Evolutionary conservation across 2,113 vertebrate species (phyloP).

Genomic region (Seriola rivoliana): DNA sequence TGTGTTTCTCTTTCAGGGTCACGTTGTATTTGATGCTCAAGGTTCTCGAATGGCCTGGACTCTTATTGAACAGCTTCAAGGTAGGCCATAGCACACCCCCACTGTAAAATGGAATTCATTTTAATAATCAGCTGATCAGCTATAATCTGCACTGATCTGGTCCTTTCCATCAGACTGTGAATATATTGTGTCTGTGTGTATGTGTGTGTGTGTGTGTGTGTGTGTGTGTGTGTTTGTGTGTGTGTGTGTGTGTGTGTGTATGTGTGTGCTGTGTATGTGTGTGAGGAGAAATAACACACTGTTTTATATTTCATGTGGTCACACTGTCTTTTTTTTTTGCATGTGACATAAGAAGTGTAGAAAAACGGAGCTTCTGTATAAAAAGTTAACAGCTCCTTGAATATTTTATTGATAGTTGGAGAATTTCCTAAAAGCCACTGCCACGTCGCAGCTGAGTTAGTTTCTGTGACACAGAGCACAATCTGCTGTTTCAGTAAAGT

Average conservation of each 20-base stretch:
- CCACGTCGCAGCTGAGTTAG: not conserved
- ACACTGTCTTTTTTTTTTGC: not conserved
- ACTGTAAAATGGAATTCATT: not conserved
- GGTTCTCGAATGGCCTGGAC: slow-evolving; percentile 97
- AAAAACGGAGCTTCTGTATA: not conserved
- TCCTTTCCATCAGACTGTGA: not conserved
- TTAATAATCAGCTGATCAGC: not conserved
- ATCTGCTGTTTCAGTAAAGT: not conserved
- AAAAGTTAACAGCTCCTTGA: slow-evolving; percentile 37
- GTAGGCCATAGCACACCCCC: slow-evolving; percentile 65
- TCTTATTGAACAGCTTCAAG: slow-evolving; percentile 94
- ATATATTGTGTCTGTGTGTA: not conserved
- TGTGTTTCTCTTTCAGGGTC: slow-evolving; percentile 84
- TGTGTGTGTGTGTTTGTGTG: too few species aligned
- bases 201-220: too few species aligned
- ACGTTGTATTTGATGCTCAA: slow-evolving; percentile 94
- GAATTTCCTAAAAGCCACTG: not conserved
- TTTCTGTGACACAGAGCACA: not conserved
- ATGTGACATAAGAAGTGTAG: not conserved
- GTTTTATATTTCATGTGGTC: not conserved
- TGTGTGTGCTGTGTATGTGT: too few species aligned
- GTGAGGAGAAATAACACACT: not conserved
- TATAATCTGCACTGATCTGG: not conserved
- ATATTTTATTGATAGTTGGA: slow-evolving; percentile 37
- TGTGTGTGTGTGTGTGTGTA: not conserved